Evolutionary conservation across 2,797 vertebrate genomes (phyloP).

Genomic region (Cyprinodon diabolis): DNA sequence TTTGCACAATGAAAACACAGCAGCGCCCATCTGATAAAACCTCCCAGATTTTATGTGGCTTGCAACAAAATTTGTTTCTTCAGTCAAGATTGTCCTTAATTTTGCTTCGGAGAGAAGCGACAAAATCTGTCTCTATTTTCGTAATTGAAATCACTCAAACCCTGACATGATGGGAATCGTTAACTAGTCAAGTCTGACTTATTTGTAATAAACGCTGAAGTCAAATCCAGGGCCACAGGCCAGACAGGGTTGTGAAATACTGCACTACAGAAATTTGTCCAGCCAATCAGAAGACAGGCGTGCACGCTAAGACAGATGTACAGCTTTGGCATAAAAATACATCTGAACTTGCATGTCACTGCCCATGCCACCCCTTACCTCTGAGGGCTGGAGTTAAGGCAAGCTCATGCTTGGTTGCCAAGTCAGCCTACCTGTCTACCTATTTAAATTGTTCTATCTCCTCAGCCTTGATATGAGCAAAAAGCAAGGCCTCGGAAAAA

Average conservation of each 20-base stretch:
- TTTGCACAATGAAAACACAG: conserved; percentile 52
- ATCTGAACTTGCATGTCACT: conserved; percentile 29
- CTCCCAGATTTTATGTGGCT: conserved; percentile 29
- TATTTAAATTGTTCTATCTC: conserved; percentile 83
- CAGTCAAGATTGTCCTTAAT: background rate
- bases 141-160: background rate
- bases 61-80: background rate
- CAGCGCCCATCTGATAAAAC: conserved; percentile 44
- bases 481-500: conserved; percentile 75
- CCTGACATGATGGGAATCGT: background rate
- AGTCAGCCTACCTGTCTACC: conserved; percentile 56
- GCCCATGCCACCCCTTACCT: conserved; percentile 28
- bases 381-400: conserved; percentile 19
- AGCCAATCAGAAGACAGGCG: conserved; percentile 42
- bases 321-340: conserved; percentile 34
- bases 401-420: conserved; percentile 8
- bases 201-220: conserved; percentile 3
- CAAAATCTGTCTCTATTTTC: conserved; percentile 2
- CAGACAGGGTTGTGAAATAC: conserved; percentile 47
- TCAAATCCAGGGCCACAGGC: conserved; percentile 16
- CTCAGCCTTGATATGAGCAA: conserved; percentile 77
- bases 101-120: background rate
- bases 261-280: conserved; percentile 26
- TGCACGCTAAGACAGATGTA: conserved; percentile 43
- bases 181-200: conserved; percentile 13